A percentile compares a stretch with the other conserved stretches of the same genome.
phyloP scores from a whole-genome alignment of 2,888 invertebrate species.

The Parascotia fuliginaria region DNA sequence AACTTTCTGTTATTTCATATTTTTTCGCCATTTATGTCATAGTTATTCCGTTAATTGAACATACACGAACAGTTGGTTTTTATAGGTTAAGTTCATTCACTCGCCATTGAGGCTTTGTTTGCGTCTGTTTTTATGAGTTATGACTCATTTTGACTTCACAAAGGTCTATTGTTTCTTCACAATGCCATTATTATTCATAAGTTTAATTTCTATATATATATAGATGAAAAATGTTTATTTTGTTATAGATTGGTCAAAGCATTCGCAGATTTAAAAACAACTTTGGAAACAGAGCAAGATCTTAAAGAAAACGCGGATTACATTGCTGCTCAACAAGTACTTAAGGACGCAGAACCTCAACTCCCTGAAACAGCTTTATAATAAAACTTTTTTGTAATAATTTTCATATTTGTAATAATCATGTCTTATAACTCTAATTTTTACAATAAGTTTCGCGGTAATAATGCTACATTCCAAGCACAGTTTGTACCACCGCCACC shows the following conservation, averaged over 20 bases:
- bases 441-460: slow-evolving; percentile 64
- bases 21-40: background rate
- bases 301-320: slow-evolving; percentile 91
- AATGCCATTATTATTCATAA: background rate
- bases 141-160: slow-evolving; percentile 6
- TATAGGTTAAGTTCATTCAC: slow-evolving; percentile 30
- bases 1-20: background rate
- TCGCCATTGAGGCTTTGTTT: slow-evolving; percentile 22
- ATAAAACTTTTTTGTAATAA: slow-evolving; percentile 50
- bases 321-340: slow-evolving; percentile 87
- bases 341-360: slow-evolving; percentile 89
- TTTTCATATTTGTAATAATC: slow-evolving; percentile 63
- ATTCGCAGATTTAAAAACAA: slow-evolving; percentile 90
- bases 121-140: slow-evolving; percentile 7
- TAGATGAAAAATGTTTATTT: background rate
- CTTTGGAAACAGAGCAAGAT: slow-evolving; percentile 91
- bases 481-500: slow-evolving; percentile 55
- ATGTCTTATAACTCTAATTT: slow-evolving; percentile 73
- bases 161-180: slow-evolving; percentile 7
- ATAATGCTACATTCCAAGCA: slow-evolving; percentile 73
- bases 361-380: slow-evolving; percentile 71
- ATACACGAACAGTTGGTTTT: slow-evolving; percentile 26
- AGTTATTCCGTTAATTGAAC: slow-evolving; percentile 1
- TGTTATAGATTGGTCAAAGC: slow-evolving; percentile 88
- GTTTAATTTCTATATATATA: background rate